Conservation (phyloP, 2,113 vertebrate species). For the Xiphophorus couchianus region DNA sequence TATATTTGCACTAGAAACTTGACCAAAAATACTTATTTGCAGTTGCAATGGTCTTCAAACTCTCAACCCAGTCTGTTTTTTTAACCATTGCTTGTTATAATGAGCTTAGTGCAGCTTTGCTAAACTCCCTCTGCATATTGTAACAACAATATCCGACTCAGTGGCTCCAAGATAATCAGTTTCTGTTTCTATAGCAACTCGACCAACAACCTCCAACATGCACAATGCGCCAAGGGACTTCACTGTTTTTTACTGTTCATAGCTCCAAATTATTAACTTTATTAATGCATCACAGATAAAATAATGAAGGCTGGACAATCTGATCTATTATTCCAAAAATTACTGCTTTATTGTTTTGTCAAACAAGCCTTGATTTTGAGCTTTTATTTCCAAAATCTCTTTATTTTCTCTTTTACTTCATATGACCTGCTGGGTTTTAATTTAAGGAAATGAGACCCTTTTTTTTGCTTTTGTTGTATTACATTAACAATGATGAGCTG, state of each 20-base stretch:
- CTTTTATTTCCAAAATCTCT: no score
- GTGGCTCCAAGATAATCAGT: conserved; percentile 29
- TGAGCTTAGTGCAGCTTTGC: conserved; percentile 14
- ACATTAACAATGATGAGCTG: no score
- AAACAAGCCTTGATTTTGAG: no score
- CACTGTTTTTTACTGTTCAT: neutral
- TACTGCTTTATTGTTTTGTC: neutral
- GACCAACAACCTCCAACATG: neutral
- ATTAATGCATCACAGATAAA: neutral
- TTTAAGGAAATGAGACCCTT: no score
- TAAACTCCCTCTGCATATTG: conserved; percentile 30
- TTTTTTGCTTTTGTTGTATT: no score
- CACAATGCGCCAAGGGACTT: neutral
- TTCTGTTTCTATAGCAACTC: conserved; percentile 20
- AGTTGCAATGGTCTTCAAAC: neutral
- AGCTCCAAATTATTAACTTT: neutral
- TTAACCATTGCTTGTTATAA: conserved; percentile 4
- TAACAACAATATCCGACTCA: conserved; percentile 45
- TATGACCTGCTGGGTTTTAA: no score
- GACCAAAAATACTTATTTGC: neutral
- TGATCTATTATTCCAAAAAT: neutral
- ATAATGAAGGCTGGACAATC: neutral
- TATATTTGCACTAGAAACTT: no score
- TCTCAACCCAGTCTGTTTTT: neutral
- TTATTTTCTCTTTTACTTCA: no score